Percentiles rank a stretch among this genome's conserved stretches.
Conservation (phyloP, 1,140 invertebrate species). For the Magallana gigas region DNA sequence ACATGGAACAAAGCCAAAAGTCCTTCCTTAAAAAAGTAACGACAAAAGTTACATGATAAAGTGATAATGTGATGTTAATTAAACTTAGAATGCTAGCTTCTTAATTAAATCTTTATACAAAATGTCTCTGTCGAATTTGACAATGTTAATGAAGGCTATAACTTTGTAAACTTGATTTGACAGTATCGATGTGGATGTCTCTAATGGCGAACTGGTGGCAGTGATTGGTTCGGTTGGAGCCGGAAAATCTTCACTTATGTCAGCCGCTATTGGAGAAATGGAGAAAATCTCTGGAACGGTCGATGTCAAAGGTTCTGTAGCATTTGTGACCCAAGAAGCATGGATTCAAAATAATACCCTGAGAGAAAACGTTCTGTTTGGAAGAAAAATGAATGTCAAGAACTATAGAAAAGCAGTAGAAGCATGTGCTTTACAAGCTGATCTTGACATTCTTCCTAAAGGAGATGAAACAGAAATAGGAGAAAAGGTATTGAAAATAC, state of each 20-base stretch:
- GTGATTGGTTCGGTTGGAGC: conserved; percentile 83
- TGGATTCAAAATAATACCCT: conserved; percentile 91
- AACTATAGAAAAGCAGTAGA: conserved; percentile 80
- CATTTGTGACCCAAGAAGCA: conserved; percentile 90
- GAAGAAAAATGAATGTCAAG: conserved; percentile 79
- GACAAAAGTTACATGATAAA: no score
- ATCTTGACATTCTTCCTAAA: conserved; percentile 84
- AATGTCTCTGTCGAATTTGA: no score
- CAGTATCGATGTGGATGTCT: neutral
- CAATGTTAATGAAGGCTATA: no score
- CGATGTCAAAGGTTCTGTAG: conserved; percentile 79
- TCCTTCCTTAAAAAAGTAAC: conserved; percentile 12
- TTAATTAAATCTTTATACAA: no score
- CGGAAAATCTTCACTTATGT: conserved; percentile 83
- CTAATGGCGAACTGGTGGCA: conserved; percentile 74
- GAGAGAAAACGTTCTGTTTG: conserved; percentile 91
- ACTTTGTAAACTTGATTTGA: no score
- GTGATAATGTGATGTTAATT: no score
- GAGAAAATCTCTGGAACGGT: conserved; percentile 82
- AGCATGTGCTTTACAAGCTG: conserved; percentile 83
- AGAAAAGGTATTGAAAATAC: conserved; percentile 67
- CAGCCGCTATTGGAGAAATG: conserved; percentile 83
- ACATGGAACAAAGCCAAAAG: conserved; percentile 45
- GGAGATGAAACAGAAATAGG: conserved; percentile 84
- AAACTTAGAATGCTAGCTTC: no score